Evolutionary conservation across 2,888 invertebrate genomes (phyloP), one percentile per base, ranked within the genome.

Genomic region (Microctonus hyperodae): DNA sequence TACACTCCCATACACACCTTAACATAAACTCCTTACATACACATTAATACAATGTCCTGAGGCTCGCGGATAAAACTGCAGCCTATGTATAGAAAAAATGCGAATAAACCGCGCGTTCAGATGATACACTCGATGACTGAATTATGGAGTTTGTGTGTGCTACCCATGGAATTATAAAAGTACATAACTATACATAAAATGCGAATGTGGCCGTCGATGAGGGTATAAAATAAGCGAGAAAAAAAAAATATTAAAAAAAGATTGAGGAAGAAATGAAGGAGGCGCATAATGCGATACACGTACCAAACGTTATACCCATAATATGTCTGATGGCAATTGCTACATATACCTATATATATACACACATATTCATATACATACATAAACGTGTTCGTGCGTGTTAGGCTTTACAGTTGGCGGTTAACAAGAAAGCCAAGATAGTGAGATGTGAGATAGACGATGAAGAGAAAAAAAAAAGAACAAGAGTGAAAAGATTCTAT

Each of bases 91-190:
- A n/a, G n/a, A 44, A 16, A 76, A 79, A 79, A n/a, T n/a, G n/a
- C n/a, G n/a, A n/a, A n/a, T n/a, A n/a, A n/a, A n/a, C n/a, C n/a
- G n/a, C n/a, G n/a, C n/a, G n/a, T n/a, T n/a, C n/a, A n/a, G n/a
- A n/a, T 61, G 65, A 70, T 75, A 69, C 71, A 28, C 25, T 77
- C 75, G 75, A 75, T 76, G 77, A 79, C 78, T 79, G 78, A 78
- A 80, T 79, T 80, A 80, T 77, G 78, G 80, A 78, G 78, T 79
- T 79, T 76, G 76, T 75, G 77, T 73, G n/a, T 16, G 4, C 44
- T 37, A 16, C 44, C 16, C 76, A 75, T 74, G 77, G 75, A 77
- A 80, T 81, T 79, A 77, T 74, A 78, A 77, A 73, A 70, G 66
- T 62, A 67, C 50, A 55, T 50, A 50, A 70, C 65, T 16, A 63